Percentiles rank a stretch among this genome's conserved stretches.
These are phyloP conservation scores for Sclerodermus sp. DNA, from an alignment of 2,888 invertebrate species.

Conservation along the genomic window DNA sequence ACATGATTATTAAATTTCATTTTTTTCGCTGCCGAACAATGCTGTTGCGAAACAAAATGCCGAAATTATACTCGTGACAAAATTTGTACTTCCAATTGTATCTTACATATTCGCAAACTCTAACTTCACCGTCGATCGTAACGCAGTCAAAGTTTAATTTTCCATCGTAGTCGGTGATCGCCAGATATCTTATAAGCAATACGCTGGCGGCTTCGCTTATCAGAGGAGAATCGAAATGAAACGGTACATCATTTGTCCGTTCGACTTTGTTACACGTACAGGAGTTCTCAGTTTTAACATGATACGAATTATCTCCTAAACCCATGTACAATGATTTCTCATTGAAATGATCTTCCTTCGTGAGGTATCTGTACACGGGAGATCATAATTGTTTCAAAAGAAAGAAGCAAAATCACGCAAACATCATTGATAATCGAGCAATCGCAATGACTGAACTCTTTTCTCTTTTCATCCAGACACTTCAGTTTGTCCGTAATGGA, in stretches of 20 bases:
- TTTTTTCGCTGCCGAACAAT: slow-evolving; percentile 25
- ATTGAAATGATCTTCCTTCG: slow-evolving; percentile 56
- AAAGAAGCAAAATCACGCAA: too few relatives aligned
- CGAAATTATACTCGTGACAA: background rate
- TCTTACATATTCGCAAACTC: slow-evolving; percentile 66
- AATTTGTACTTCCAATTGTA: background rate
- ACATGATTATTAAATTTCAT: slow-evolving; percentile 44
- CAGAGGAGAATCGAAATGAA: slow-evolving; percentile 60
- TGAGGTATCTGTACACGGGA: slow-evolving; percentile 53
- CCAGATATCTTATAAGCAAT: slow-evolving; percentile 65
- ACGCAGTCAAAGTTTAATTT: slow-evolving; percentile 62
- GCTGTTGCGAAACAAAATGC: slow-evolving; percentile 18
- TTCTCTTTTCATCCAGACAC: slow-evolving; percentile 69
- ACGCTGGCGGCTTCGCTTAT: slow-evolving; percentile 68
- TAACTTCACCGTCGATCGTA: slow-evolving; percentile 64
- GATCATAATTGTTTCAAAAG: too few relatives aligned
- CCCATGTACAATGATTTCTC: slow-evolving; percentile 63
- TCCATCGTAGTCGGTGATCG: slow-evolving; percentile 61
- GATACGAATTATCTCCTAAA: slow-evolving; percentile 61
- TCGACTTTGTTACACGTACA: slow-evolving; percentile 59
- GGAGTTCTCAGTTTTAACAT: slow-evolving; percentile 60
- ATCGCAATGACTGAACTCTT: too few relatives aligned
- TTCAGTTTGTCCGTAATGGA: slow-evolving; percentile 65
- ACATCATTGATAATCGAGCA: too few relatives aligned
- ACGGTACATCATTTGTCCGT: slow-evolving; percentile 61